Evolutionary conservation across 2,797 vertebrate species (phyloP).

Genomic region (Silurus aristotelis): DNA sequence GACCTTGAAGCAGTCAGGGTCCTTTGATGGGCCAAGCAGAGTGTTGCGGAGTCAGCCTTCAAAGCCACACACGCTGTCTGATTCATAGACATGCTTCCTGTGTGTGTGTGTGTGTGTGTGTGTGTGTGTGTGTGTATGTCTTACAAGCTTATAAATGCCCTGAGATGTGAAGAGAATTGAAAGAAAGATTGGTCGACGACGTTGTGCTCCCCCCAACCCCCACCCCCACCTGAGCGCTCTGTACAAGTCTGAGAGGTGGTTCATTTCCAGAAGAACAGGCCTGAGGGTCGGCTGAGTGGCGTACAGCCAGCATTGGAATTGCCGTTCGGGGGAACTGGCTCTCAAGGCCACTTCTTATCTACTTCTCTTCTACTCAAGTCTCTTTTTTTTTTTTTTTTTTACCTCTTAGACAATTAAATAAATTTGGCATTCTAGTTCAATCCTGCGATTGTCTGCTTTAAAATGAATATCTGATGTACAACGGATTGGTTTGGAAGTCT

Average conservation of each 20-base stretch:
- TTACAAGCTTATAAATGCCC: constrained; percentile 9
- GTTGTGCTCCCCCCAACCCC: constrained; percentile 5
- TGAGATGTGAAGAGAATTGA: background rate
- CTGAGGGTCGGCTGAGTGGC: constrained; percentile 51
- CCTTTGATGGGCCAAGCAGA: constrained; percentile 50
- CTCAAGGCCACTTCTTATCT: constrained; percentile 36
- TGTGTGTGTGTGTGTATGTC: background rate
- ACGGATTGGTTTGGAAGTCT: background rate
- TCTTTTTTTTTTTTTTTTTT: background rate
- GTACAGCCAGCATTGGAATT: constrained; percentile 47
- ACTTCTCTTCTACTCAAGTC: constrained; percentile 24
- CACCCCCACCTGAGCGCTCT: background rate
- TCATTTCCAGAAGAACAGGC: constrained; percentile 63
- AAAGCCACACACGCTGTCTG: constrained; percentile 33
- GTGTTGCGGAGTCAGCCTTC: constrained; percentile 50
- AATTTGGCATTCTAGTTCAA: background rate
- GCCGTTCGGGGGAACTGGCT: constrained; percentile 13
- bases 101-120: background rate
- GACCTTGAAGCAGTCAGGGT: constrained; percentile 53
- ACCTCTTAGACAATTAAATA: constrained; percentile 18
- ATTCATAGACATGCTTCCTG: constrained; percentile 35
- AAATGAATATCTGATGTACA: background rate
- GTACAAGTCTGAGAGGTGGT: constrained; percentile 60
- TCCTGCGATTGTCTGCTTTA: background rate
- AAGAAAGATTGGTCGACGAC: constrained; percentile 7